phyloP scores from a whole-genome alignment of 1,140 invertebrate genomes.

The Platyscapa corneri region DNA sequence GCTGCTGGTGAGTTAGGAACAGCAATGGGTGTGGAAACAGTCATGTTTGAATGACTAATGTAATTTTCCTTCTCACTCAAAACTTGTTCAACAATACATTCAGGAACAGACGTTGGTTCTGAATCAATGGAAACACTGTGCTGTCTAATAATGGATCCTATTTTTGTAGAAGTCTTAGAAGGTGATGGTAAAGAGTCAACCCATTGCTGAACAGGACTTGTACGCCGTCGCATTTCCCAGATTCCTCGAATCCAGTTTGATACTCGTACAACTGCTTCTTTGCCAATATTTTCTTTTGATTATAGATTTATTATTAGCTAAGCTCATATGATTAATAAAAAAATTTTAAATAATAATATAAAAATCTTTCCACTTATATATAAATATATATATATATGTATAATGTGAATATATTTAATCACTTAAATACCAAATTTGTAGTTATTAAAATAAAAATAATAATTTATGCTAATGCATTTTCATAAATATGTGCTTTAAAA shows the following conservation, averaged over 20 bases:
- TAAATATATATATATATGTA: neutral
- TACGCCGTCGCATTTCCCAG: constrained; percentile 71
- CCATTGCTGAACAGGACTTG: constrained; percentile 73
- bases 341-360: neutral
- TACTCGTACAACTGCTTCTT: constrained; percentile 67
- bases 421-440: neutral
- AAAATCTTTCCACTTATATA: neutral
- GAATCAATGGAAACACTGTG: constrained; percentile 40
- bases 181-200: constrained; percentile 71
- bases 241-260: constrained; percentile 69
- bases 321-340: neutral
- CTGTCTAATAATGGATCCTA: constrained; percentile 35
- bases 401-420: neutral
- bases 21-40: constrained; percentile 63
- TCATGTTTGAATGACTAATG: constrained; percentile 65
- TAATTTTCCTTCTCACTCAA: constrained; percentile 43
- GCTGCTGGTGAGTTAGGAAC: constrained; percentile 67
- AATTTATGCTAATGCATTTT: neutral
- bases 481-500: no score
- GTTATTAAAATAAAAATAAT: neutral
- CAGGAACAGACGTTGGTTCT: constrained; percentile 22
- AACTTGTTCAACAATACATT: constrained; percentile 50
- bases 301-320: constrained; percentile 43
- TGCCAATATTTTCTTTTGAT: constrained; percentile 65
- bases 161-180: constrained; percentile 47